Evolutionary conservation across 2,797 vertebrate species (phyloP).

Genomic region (Gallirallus australis): DNA sequence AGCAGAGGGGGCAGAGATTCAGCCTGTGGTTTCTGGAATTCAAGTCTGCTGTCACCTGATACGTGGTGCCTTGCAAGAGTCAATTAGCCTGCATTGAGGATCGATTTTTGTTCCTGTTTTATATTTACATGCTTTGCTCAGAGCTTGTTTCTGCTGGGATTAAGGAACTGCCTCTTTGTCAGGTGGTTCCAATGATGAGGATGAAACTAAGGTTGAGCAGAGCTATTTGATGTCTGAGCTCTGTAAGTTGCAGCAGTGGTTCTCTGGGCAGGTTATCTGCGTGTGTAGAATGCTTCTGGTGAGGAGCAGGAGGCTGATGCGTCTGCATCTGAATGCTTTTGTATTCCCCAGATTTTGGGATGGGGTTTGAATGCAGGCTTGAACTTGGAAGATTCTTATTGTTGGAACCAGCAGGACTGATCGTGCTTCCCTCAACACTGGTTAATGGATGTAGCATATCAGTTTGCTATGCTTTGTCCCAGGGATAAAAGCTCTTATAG

Average conservation of each 20-base stretch:
- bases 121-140: background rate
- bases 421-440: background rate
- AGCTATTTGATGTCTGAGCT: background rate
- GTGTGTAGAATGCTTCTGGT: background rate
- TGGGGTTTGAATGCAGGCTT: background rate
- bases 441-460: background rate
- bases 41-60: background rate
- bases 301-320: background rate
- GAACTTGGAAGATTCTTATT: background rate
- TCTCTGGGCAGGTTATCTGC: background rate
- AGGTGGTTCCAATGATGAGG: background rate
- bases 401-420: background rate
- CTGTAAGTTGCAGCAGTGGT: background rate
- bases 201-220: background rate
- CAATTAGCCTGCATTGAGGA: background rate
- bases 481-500: background rate
- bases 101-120: background rate
- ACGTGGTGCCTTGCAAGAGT: background rate
- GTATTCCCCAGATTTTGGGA: background rate
- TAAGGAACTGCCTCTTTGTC: background rate
- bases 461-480: background rate
- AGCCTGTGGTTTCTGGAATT: background rate
- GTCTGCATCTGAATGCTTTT: background rate
- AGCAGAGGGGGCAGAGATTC: background rate
- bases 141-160: background rate